A percentile compares a stretch with the other conserved stretches of the same genome.
These are phyloP conservation scores for Euplagia quadripunctaria DNA, from an alignment of 2,888 invertebrate genomes.

Conservation along the genomic window DNA sequence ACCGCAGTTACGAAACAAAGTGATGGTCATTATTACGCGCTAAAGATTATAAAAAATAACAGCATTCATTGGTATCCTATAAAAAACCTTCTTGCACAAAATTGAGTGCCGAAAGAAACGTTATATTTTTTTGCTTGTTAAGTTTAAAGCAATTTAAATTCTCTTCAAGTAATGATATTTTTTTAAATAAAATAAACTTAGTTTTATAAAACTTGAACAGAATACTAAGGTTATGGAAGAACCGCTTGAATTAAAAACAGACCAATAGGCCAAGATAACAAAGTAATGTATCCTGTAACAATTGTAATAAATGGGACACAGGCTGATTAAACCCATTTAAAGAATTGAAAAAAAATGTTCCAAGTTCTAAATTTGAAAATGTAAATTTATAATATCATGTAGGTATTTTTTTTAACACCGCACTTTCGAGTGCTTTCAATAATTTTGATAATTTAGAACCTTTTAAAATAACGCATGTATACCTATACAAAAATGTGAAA, in stretches of 20 bases:
- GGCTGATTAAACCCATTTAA: not conserved
- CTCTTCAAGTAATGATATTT: not conserved
- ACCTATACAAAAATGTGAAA: too few species aligned
- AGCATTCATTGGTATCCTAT: slow-evolving; percentile 39
- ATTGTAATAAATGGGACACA: not conserved
- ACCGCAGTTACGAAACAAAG: slow-evolving; percentile 82
- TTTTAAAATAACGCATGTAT: not conserved
- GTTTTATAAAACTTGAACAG: not conserved
- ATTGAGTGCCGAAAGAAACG: slow-evolving; percentile 25
- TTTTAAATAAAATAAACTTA: not conserved
- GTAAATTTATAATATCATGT: too few species aligned
- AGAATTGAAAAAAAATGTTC: not conserved
- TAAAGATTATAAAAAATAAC: slow-evolving; percentile 59
- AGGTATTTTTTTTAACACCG: too few species aligned
- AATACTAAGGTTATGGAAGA: not conserved
- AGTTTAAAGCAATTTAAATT: not conserved
- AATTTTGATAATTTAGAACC: not conserved
- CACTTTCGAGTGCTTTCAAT: not conserved
- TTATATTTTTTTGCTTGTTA: slow-evolving; percentile 12
- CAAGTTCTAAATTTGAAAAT: not conserved
- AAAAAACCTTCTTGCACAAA: slow-evolving; percentile 34
- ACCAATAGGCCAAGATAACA: not conserved
- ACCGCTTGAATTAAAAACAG: not conserved
- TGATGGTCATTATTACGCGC: slow-evolving; percentile 63
- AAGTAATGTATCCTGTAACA: not conserved